phyloP scores from a whole-genome alignment of 2,797 vertebrate genomes.

The Microctenopoma steveboyesi region DNA sequence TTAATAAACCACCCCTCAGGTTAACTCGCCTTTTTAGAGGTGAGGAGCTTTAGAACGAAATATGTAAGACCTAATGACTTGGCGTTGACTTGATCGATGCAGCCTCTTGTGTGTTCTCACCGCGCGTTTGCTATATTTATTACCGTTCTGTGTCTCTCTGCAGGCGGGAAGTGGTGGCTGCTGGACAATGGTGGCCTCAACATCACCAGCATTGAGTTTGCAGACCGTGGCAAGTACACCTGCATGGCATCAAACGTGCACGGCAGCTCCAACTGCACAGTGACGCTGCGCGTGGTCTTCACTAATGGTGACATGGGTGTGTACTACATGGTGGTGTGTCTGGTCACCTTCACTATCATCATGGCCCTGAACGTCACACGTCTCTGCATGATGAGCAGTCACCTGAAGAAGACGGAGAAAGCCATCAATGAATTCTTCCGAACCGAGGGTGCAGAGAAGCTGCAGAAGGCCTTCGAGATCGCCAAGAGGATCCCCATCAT shows the following conservation, averaged over 20 bases:
- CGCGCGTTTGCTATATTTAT: background rate
- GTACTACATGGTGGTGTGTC: constrained; percentile 98
- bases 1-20: background rate
- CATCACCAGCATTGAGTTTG: constrained; percentile 92
- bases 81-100: background rate
- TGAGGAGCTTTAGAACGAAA: background rate
- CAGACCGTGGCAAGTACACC: constrained; percentile 96
- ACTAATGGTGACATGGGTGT: constrained; percentile 96
- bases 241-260: constrained; percentile 89
- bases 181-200: constrained; percentile 89
- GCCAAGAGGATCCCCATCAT: constrained; percentile 98
- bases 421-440: constrained; percentile 99
- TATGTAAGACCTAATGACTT: background rate
- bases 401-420: constrained; percentile 98
- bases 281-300: constrained; percentile 94
- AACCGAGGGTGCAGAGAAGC: constrained; percentile 97
- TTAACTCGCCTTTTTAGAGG: too few species aligned
- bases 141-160: constrained; percentile 12
- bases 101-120: background rate
- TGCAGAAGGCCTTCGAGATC: constrained; percentile 98
- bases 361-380: constrained; percentile 95
- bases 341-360: constrained; percentile 96
- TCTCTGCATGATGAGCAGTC: constrained; percentile 99
- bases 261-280: constrained; percentile 91
- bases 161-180: constrained; percentile 90